Evolutionary conservation across 2,113 vertebrate species (phyloP).

Genomic region (Gasterosteus aculeatus): DNA sequence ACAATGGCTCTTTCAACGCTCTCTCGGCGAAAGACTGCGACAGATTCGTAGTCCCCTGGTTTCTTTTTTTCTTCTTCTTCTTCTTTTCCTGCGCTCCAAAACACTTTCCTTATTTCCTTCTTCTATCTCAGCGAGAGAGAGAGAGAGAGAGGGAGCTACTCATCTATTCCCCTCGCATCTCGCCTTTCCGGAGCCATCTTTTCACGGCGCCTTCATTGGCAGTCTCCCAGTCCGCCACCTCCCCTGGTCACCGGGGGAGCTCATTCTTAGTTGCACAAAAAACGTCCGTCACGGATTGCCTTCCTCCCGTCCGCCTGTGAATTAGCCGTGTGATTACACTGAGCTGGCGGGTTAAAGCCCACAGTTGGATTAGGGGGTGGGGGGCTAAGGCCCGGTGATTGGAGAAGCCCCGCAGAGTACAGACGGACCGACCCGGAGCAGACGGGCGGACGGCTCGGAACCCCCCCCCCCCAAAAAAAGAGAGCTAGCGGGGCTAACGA

Average conservation of each 20-base stretch:
- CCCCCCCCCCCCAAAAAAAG: no score
- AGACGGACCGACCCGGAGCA: conserved; percentile 55
- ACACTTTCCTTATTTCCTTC: conserved; percentile 67
- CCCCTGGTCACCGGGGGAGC: conserved; percentile 77
- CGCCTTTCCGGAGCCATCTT: conserved; percentile 69
- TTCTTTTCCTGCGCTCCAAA: conserved; percentile 43
- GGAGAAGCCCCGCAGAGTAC: conserved; percentile 71
- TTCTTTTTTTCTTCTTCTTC: no score
- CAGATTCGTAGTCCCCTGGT: conserved; percentile 50
- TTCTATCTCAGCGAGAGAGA: conserved; percentile 55
- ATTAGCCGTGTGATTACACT: conserved; percentile 82
- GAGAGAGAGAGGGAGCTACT: conserved; percentile 46
- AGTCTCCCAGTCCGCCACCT: conserved; percentile 69
- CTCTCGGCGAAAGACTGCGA: conserved; percentile 66
- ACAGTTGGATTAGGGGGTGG: conserved; percentile 72
- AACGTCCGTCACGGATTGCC: conserved; percentile 84
- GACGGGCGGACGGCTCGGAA: conserved; percentile 26
- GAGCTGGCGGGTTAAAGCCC: conserved; percentile 76
- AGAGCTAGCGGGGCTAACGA: conserved; percentile 60
- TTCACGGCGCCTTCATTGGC: conserved; percentile 71
- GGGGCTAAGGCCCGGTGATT: conserved; percentile 69
- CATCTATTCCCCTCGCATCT: conserved; percentile 75
- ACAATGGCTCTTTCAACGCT: conserved; percentile 75
- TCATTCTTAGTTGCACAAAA: conserved; percentile 80
- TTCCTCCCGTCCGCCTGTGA: conserved; percentile 79